Base-by-base conservation (phyloP, 2,113 vertebrate species). In the Vireo altiloquus region DNA sequence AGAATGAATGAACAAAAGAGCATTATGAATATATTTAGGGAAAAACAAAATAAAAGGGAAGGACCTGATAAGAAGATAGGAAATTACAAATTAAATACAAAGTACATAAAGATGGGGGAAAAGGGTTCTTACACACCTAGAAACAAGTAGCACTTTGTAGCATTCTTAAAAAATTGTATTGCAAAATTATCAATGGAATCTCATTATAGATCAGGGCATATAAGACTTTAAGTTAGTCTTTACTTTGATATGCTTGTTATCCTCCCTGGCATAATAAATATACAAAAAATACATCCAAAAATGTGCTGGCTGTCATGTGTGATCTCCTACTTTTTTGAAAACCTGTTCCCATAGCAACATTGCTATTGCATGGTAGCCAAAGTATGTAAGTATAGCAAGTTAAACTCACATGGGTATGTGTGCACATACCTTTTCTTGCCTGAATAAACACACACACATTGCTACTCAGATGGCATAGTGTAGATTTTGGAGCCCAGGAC, bases 341-440 rank as follows among this genome's bases (percentile, higher is more conserved):
- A 61, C 33, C 42, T 81, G 87, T 96, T 95, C 25, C 96, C 91
- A 95, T 92, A 68, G 93, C 87, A 95, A 91, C 84, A 53, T 15
- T 69, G 21, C 56, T 84, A 7, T 74, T 15, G 2, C 53, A 53
- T 84, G 68, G 27, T n/a, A 64, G 37, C n/a, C 49, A 60, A 60
- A 57, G 50, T 71, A 52, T 3, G 2, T 28, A 47, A 91, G 72
- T 20, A 39, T 4, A 82, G 61, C 64, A 76, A 87, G 68, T 72
- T 23, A 60, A 78, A 66, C 60, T 78, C 42, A 40, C 35, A 37
- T 87, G 85, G 54, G 4, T 39, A 6, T 57, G 30, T 53, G n/a
- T 31, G 37, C 53, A 31, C 14, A 6, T 68, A 9, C 17, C 14
- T 71, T 42, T 57, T 37, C 47, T 54, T 61, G 4, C 15, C 52